These are phyloP conservation scores for Ophion obscuratus DNA, from an alignment of 2,888 invertebrate species.

Conservation along the genomic window DNA sequence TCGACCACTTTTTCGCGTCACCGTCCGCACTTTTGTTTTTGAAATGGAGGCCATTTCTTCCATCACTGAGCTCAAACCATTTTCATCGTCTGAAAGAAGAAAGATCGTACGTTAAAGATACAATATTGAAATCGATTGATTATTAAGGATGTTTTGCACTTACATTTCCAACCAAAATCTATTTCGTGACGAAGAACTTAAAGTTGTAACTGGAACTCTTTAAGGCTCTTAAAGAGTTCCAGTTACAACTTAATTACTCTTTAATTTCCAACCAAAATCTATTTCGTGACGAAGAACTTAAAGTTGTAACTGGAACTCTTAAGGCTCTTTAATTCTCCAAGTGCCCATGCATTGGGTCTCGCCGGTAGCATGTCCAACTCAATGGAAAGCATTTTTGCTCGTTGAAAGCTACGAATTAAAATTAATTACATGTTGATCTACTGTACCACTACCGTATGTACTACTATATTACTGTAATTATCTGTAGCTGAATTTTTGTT, in stretches of 20 bases:
- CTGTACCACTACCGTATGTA: slow-evolving; percentile 18
- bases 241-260: background rate
- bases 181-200: too few relatives aligned
- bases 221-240: background rate
- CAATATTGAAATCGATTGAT: background rate
- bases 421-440: slow-evolving; percentile 6
- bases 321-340: slow-evolving; percentile 12
- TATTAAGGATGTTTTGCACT: slow-evolving; percentile 13
- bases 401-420: slow-evolving; percentile 1
- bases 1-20: slow-evolving; percentile 3
- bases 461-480: slow-evolving; percentile 19
- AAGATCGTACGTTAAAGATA: slow-evolving; percentile 12
- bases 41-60: background rate
- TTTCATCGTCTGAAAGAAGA: slow-evolving; percentile 6
- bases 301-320: slow-evolving; percentile 13
- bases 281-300: slow-evolving; percentile 2
- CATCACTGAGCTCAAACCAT: slow-evolving; percentile 8
- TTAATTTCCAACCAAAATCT: slow-evolving; percentile 1
- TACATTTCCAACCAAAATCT: slow-evolving; percentile 1
- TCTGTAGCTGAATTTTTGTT: background rate
- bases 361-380: slow-evolving; percentile 2
- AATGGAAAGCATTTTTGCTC: slow-evolving; percentile 5
- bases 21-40: slow-evolving; percentile 4
- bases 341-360: background rate
- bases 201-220: background rate